A percentile compares a stretch with the other conserved stretches of the same genome.
Evolutionary conservation across 2,888 invertebrate species (phyloP).

Genomic region (Pterobdella sp.): DNA sequence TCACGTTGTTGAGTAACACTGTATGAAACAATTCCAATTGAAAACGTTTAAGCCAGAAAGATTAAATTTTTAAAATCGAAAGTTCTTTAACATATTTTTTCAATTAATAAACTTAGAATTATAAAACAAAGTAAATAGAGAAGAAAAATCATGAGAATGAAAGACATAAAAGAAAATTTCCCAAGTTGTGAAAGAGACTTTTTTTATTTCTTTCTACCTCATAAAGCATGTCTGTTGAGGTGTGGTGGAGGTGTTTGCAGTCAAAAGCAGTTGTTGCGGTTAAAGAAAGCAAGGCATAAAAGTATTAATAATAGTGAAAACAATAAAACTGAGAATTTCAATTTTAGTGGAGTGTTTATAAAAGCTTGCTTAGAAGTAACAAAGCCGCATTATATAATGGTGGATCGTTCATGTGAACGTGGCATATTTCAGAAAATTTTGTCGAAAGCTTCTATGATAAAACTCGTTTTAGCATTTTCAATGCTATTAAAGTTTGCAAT

Average conservation of each 20-base stretch:
- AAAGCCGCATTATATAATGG: too few species aligned
- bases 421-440: too few species aligned
- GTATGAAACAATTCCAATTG: too few species aligned
- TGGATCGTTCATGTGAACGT: too few species aligned
- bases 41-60: too few species aligned
- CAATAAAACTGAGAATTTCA: background rate
- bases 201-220: background rate
- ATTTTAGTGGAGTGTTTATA: background rate
- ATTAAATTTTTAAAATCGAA: too few species aligned
- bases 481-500: too few species aligned
- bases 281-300: background rate
- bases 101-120: background rate
- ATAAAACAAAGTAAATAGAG: background rate
- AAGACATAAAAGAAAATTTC: constrained; percentile 2
- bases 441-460: too few species aligned
- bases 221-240: constrained; percentile 5
- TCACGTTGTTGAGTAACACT: too few species aligned
- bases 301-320: background rate
- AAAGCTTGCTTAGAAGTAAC: too few species aligned
- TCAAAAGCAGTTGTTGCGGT: background rate
- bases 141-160: background rate
- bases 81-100: background rate
- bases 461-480: too few species aligned
- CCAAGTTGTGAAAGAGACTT: background rate
- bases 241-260: background rate